Percentiles rank a stretch among this genome's conserved stretches.
Conservation (phyloP, 2,797 vertebrate species). For the Tokudaia muenninki region DNA sequence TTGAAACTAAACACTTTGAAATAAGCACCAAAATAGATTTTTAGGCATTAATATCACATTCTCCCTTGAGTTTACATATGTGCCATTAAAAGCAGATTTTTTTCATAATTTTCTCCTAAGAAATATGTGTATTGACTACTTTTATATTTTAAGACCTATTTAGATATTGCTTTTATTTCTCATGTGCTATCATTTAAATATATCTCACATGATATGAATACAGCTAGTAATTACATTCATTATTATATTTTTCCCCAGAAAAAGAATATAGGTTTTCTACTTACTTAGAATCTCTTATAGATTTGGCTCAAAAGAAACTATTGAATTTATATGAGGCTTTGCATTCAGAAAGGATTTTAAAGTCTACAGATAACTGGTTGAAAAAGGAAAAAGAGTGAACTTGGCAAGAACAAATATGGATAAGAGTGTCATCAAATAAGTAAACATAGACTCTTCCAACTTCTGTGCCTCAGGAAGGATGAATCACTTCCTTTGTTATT, state of each 20-base stretch:
- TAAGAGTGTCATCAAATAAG: constrained; percentile 12
- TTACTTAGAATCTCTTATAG: constrained; percentile 54
- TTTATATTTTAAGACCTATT: constrained; percentile 27
- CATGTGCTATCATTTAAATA: neutral
- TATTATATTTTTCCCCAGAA: constrained; percentile 46
- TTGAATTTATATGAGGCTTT: constrained; percentile 64
- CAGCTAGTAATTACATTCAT: constrained; percentile 23
- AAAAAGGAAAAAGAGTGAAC: neutral
- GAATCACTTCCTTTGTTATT: neutral
- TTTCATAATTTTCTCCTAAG: neutral
- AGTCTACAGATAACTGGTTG: neutral
- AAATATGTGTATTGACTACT: neutral
- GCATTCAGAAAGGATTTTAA: constrained; percentile 30
- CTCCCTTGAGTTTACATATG: constrained; percentile 23
- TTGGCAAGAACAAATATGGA: constrained; percentile 21
- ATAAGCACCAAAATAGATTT: neutral
- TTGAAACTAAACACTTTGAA: neutral
- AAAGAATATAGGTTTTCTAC: constrained; percentile 50
- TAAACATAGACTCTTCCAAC: constrained; percentile 42
- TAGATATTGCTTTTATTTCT: constrained; percentile 52
- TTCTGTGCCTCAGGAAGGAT: neutral
- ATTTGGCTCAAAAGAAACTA: constrained; percentile 70
- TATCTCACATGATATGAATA: neutral
- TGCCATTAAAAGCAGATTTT: constrained; percentile 37
- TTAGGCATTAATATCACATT: neutral